Conservation (phyloP, 2,888 invertebrate species). For the Drosophila greeni region DNA sequence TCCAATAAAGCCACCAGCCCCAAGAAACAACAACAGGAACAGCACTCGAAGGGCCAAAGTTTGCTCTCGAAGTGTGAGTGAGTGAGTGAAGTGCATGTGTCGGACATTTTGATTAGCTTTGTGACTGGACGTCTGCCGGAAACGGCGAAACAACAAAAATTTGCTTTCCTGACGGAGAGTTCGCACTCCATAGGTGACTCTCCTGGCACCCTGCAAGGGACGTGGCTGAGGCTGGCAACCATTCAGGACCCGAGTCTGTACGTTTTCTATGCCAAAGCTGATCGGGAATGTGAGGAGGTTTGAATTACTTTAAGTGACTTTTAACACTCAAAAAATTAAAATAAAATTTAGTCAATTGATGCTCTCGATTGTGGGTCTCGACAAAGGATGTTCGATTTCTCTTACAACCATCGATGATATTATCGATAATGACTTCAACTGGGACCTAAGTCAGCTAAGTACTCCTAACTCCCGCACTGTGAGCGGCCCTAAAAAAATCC, state of each 20-base stretch:
- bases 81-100: slow-evolving; percentile 50
- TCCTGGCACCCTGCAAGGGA: slow-evolving; percentile 2
- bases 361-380: not conserved
- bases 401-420: not conserved
- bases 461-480: slow-evolving; percentile 2
- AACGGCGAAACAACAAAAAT: slow-evolving; percentile 44
- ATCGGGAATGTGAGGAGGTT: not conserved
- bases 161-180: slow-evolving; percentile 7
- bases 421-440: not conserved
- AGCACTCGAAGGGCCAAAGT: slow-evolving; percentile 39
- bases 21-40: slow-evolving; percentile 30
- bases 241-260: not conserved
- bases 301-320: not conserved
- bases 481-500: slow-evolving; percentile 53
- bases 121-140: slow-evolving; percentile 62
- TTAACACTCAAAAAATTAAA: not conserved
- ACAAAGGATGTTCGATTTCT: not conserved
- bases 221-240: not conserved
- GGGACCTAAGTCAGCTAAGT: slow-evolving; percentile 9
- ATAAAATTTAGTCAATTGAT: not conserved
- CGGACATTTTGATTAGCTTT: slow-evolving; percentile 71
- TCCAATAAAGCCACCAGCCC: slow-evolving; percentile 24
- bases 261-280: not conserved
- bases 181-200: slow-evolving; percentile 7
- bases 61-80: slow-evolving; percentile 46